These are phyloP conservation scores for Euplagia quadripunctaria DNA, from an alignment of 2,888 invertebrate species.

Conservation along the genomic window DNA sequence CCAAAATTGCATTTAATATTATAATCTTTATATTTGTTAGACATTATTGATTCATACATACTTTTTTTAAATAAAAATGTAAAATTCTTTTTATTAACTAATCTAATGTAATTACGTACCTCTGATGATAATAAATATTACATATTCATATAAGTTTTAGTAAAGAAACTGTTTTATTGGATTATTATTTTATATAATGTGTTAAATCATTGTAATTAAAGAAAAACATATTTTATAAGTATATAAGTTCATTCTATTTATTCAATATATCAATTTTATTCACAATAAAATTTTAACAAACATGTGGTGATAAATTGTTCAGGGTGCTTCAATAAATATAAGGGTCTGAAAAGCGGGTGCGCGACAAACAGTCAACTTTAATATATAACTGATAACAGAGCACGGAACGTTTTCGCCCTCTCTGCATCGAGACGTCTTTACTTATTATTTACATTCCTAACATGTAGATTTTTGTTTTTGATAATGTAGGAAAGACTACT, in stretches of 20 bases:
- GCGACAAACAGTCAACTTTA: no score
- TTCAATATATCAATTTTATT: constrained; percentile 39
- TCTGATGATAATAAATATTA: not conserved
- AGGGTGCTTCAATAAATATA: constrained; percentile 47
- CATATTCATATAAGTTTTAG: not conserved
- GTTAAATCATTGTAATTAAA: not conserved
- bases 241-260: constrained; percentile 25
- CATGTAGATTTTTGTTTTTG: not conserved
- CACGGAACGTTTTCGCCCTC: not conserved
- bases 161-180: not conserved
- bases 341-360: not conserved
- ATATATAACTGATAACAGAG: not conserved
- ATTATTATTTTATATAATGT: not conserved
- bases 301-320: constrained; percentile 51
- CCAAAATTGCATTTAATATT: not conserved
- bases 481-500: not conserved
- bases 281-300: constrained; percentile 43
- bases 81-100: no score
- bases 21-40: not conserved
- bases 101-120: not conserved
- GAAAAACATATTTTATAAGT: constrained; percentile 5
- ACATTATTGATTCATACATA: no score
- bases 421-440: not conserved
- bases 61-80: no score
- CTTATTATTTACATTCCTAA: not conserved